Evolutionary conservation across 2,113 vertebrate genomes (phyloP).

Genomic region (Hippolais icterina): DNA sequence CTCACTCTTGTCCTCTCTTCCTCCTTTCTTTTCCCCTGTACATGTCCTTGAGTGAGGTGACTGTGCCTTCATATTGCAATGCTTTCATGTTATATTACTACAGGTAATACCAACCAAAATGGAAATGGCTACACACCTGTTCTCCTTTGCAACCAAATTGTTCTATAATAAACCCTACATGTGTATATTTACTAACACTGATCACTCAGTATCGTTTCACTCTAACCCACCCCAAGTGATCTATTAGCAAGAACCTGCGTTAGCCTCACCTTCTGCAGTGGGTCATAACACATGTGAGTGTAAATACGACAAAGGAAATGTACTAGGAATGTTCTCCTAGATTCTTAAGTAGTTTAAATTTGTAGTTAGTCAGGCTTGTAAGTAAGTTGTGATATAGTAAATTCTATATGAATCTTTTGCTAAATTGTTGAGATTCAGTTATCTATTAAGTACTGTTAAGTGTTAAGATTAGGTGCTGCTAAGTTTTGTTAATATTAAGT

Average conservation of each 20-base stretch:
- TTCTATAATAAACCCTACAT: background rate
- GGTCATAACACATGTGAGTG: background rate
- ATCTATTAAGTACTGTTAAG: background rate
- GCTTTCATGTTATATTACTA: background rate
- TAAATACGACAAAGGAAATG: background rate
- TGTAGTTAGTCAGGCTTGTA: background rate
- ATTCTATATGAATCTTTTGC: background rate
- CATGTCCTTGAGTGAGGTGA: too few species aligned
- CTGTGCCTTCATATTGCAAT: background rate
- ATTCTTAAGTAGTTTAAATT: background rate
- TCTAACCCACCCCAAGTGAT: background rate
- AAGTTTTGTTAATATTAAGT: background rate
- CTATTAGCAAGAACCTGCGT: background rate
- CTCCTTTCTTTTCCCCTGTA: too few species aligned
- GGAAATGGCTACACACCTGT: background rate
- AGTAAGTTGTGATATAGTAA: background rate
- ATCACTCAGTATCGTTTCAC: background rate
- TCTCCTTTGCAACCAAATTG: background rate
- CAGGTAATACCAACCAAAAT: background rate
- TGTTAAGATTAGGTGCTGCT: background rate
- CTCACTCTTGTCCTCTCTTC: too few species aligned
- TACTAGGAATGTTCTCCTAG: background rate
- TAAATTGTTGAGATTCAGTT: background rate
- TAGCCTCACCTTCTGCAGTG: background rate
- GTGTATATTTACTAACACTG: background rate